Base-by-base conservation (phyloP, 2,888 invertebrate genomes). In the Perizoma flavofasciatum region DNA sequence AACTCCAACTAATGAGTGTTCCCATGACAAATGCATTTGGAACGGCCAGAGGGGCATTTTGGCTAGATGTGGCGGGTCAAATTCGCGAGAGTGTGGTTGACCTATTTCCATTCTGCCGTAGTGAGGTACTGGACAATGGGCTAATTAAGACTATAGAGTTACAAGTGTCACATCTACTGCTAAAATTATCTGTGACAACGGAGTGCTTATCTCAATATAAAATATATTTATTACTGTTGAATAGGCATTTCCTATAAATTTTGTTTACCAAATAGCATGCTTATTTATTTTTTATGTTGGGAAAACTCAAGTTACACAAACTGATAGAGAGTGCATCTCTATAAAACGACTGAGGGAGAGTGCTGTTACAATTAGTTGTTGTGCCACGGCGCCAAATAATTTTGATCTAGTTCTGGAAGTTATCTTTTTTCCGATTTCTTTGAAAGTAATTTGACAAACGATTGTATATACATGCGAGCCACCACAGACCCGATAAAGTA, bases 1-100 rank as follows among this genome's bases (percentile, higher is more conserved):
- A 88, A 78, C 84, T 84, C 78, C 77, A 81, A 86, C 89, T 88
- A 91, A 91, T 89, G 89, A 89, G 82, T 81, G 79, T 79, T 86
- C 76, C 77, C 78, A 86, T 89, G 89, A 90, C 88, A 89, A 89
- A 90, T 89, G 88, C 82, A 80, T 85, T 85, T 75, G 79, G 77
- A 75, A 75, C 73, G 67, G 70, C 74, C 71, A 72, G 72, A 71
- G 67, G 70, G 74, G 74, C 80, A 78, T 79, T 85, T 83, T 70
- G 80, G 70, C 77, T 81, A 72, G 81, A 83, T 79, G 69, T 72
- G 73, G 67, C 72, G 64, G 62, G 32, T 37, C 44, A 40, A 41
- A 39, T 44, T 67, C 64, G 52, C 49, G 56, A 59, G 49, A 66
- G 67, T 69, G 65, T 64, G 66, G 70, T 70, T 68, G 71, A 68